Conservation (phyloP, 2,113 vertebrate genomes). For the Melospiza melodia region DNA sequence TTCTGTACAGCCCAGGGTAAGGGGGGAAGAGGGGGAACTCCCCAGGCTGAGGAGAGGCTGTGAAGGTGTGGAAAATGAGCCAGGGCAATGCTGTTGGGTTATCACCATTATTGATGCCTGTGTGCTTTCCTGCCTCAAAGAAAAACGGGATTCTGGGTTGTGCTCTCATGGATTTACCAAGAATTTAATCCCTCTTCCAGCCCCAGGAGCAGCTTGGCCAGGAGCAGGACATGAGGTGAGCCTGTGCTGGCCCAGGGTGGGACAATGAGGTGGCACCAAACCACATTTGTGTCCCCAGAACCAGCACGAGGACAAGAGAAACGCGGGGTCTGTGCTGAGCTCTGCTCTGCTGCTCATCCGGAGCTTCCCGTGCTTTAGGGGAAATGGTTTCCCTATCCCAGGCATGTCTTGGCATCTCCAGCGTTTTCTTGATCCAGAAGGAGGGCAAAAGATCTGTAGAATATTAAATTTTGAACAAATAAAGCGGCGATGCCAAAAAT, state of each 20-base stretch:
- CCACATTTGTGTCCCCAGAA: background rate
- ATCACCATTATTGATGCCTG: fast-evolving
- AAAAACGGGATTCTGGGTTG: fast-evolving
- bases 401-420: background rate
- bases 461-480: background rate
- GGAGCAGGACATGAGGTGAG: background rate
- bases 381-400: background rate
- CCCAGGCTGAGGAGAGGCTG: background rate
- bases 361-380: background rate
- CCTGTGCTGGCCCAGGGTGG: background rate
- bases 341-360: background rate
- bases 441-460: background rate
- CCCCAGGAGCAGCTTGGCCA: background rate
- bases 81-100: background rate
- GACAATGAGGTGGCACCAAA: fast-evolving
- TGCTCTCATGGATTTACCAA: background rate
- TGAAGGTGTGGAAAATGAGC: background rate
- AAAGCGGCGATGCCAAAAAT: background rate
- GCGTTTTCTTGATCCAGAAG: background rate
- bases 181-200: background rate
- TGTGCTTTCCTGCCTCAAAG: background rate
- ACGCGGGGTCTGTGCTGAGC: fast-evolving
- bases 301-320: background rate
- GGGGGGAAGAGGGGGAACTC: background rate
- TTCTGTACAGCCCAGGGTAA: background rate